phyloP scores from a whole-genome alignment of 2,113 vertebrate species.

The Pantherophis guttatus region DNA sequence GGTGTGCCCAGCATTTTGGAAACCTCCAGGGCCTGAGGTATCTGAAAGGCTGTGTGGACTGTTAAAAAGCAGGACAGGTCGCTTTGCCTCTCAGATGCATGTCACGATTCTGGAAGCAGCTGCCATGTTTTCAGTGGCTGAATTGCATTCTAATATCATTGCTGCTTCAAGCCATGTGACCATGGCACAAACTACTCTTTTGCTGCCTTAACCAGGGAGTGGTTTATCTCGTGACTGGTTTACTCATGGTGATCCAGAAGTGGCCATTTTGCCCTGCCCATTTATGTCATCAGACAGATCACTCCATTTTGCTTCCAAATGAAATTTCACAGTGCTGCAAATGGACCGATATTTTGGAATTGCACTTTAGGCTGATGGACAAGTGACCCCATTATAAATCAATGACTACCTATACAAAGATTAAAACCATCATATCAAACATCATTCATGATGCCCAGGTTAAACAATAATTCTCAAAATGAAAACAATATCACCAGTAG shows the following conservation, averaged over 20 bases:
- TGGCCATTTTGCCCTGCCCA: neutral
- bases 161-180: neutral
- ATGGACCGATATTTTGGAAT: neutral
- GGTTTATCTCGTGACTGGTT: neutral
- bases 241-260: neutral
- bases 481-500: neutral
- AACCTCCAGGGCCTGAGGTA: neutral
- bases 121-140: neutral
- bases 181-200: neutral
- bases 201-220: neutral
- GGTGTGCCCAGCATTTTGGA: neutral
- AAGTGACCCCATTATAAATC: neutral
- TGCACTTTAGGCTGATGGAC: neutral
- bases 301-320: neutral
- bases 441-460: neutral
- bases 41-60: neutral
- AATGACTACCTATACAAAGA: neutral
- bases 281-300: neutral
- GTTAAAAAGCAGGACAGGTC: neutral
- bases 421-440: neutral
- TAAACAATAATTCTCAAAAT: neutral
- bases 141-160: neutral
- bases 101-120: neutral
- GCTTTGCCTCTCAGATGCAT: neutral
- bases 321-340: neutral